These are phyloP conservation scores for Caenorhabditis tropicalis DNA, from an alignment of 1,140 invertebrate species.

Conservation along the genomic window DNA sequence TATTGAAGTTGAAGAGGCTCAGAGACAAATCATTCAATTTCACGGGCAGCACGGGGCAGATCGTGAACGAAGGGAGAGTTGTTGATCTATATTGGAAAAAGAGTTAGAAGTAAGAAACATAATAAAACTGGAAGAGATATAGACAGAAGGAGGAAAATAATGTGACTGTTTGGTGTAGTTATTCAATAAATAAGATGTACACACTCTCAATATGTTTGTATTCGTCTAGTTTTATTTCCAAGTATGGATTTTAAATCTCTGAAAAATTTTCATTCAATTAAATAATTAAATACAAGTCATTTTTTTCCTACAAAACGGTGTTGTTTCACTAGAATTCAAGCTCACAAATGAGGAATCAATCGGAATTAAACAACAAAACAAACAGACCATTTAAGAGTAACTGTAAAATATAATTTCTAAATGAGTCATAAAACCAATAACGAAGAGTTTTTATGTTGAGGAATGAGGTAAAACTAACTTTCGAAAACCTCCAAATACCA, in stretches of 20 bases:
- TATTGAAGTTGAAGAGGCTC: neutral
- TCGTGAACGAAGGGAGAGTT: slow-evolving; percentile 30
- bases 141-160: neutral
- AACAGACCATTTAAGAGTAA: neutral
- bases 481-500: neutral
- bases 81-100: neutral
- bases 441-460: neutral
- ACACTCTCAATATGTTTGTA: neutral
- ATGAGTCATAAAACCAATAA: neutral
- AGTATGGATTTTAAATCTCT: no score
- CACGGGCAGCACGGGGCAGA: slow-evolving; percentile 26
- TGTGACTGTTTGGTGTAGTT: neutral
- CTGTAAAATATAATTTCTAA: neutral
- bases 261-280: no score
- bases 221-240: no score
- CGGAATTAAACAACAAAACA: neutral
- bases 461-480: neutral
- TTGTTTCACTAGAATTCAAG: no score
- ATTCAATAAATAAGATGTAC: neutral
- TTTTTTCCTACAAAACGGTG: no score
- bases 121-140: neutral
- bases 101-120: neutral
- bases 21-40: slow-evolving; percentile 26
- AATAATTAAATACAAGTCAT: no score
- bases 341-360: no score